These are phyloP conservation scores for Hypselothyrea guttata DNA, from an alignment of 2,888 invertebrate species.

Conservation along the genomic window DNA sequence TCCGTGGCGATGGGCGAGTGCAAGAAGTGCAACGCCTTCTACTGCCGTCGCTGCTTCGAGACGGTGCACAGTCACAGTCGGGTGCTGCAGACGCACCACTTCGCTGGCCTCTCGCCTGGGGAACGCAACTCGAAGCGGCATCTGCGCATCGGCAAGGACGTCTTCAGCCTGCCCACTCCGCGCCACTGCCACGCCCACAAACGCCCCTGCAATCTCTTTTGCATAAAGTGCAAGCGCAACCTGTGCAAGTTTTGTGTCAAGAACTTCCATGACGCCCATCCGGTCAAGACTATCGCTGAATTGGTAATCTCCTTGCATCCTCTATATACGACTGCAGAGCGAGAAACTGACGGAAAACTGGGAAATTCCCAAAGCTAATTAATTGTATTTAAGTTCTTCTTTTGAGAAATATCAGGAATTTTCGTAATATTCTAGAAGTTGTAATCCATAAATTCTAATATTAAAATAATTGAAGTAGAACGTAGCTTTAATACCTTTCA, in stretches of 20 bases:
- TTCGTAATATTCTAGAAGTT: too few relatives aligned
- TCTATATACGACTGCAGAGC: background rate
- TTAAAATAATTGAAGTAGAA: too few relatives aligned
- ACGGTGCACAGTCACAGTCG: constrained; percentile 72
- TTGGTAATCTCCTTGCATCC: constrained; percentile 36
- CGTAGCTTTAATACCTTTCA: too few relatives aligned
- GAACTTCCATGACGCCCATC: constrained; percentile 60
- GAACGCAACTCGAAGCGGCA: background rate
- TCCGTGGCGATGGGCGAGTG: constrained; percentile 64
- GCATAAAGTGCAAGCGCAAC: constrained; percentile 30
- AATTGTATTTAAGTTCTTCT: too few relatives aligned
- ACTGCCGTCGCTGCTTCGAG: constrained; percentile 76
- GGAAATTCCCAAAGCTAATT: too few relatives aligned
- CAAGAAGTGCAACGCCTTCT: constrained; percentile 73
- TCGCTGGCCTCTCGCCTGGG: constrained; percentile 4
- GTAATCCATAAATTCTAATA: too few relatives aligned
- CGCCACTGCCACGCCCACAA: constrained; percentile 58
- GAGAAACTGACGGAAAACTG: too few relatives aligned
- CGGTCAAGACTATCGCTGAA: background rate
- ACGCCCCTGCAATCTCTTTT: constrained; percentile 51
- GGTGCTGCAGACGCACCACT: constrained; percentile 73
- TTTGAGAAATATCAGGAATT: too few relatives aligned
- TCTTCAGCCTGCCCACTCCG: constrained; percentile 42
- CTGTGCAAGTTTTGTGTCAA: constrained; percentile 60
- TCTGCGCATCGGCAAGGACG: constrained; percentile 32